Conservation (phyloP, 2,888 invertebrate species). For the Nomada lathburiana region DNA sequence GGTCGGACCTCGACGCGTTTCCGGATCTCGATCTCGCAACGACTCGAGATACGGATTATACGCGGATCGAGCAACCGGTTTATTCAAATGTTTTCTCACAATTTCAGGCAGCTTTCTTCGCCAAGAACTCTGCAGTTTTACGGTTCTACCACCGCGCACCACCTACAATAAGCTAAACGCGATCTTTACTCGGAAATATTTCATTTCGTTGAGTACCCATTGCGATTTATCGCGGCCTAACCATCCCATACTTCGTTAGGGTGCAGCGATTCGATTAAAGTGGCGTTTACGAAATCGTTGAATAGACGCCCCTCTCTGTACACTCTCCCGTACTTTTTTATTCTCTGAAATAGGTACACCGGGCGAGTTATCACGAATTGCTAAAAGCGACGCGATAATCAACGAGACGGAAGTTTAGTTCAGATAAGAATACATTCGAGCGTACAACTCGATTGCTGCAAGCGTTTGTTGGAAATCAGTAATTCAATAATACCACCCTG, state of each 20-base stretch:
- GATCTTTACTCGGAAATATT: not conserved
- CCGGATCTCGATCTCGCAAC: slow-evolving; percentile 1
- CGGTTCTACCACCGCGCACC: too few species aligned
- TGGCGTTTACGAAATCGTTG: slow-evolving; percentile 9
- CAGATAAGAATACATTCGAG: slow-evolving; percentile 49
- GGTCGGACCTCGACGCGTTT: not conserved
- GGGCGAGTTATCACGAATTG: slow-evolving; percentile 34
- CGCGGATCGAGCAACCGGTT: slow-evolving; percentile 13
- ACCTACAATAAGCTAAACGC: not conserved
- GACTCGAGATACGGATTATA: not conserved
- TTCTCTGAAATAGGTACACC: not conserved
- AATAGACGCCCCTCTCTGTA: not conserved
- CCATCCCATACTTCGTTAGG: too few species aligned
- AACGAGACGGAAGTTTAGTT: slow-evolving; percentile 56
- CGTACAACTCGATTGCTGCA: slow-evolving; percentile 17
- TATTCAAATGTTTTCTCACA: not conserved
- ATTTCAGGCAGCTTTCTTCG: not conserved
- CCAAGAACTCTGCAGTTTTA: not conserved
- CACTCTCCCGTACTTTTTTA: too few species aligned
- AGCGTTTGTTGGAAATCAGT: slow-evolving; percentile 14
- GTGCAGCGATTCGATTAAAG: too few species aligned
- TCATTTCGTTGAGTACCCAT: too few species aligned
- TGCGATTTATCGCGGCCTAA: too few species aligned
- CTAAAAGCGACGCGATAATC: slow-evolving; percentile 45
- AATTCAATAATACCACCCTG: not conserved